Base-by-base conservation (phyloP, 2,888 invertebrate species). In the Synanthedon tipuliformis region DNA sequence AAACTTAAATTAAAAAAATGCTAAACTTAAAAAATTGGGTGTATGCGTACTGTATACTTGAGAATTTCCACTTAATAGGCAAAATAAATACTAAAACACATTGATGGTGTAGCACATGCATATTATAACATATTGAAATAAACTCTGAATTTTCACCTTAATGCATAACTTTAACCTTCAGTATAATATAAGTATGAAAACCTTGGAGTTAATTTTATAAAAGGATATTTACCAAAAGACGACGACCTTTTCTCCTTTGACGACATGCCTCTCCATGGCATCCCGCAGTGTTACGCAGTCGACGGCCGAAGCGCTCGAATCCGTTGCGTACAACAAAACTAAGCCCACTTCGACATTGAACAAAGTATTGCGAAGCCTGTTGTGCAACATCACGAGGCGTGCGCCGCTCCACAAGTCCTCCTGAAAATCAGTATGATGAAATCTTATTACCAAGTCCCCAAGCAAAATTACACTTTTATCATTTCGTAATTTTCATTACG, bases 241-340 rank as follows among this genome's bases (percentile, higher is more conserved):
- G 13, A 23, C 23, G 11, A 41, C 15, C 45, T 45, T 15, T 12
- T 16, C 50, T 8, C 16, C 12, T 50, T 50, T 18, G 8, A 45
- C 16, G 2, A 78, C 81, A 57, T 85, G 80, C 0, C 73, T 61
- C 54, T 84, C 81, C 70, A 87, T 74, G 1, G 87, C 80, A 53
- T 83, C 82, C 1, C 73, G 64, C 2, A 86, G 59, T 2, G 76
- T 75, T 53, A 58, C 73, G 61, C 88, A 88, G 59, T 89, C 89
- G n/a, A 89, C 64, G 1, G 90, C 89, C 7, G 88, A 85, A 3
- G 90, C 88, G 0, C 89, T 86, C 48, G 69, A 75, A 54, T 88
- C 81, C 5, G 92, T 90, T 60, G 91, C 85, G 69, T 92, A 92
- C 57, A 92, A 78, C 27, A 88, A 81, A 61, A 89, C 84, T 61